A percentile compares a stretch with the other conserved stretches of the same genome.
Conservation (phyloP, 2,888 invertebrate species). For the Amiota mariae region DNA sequence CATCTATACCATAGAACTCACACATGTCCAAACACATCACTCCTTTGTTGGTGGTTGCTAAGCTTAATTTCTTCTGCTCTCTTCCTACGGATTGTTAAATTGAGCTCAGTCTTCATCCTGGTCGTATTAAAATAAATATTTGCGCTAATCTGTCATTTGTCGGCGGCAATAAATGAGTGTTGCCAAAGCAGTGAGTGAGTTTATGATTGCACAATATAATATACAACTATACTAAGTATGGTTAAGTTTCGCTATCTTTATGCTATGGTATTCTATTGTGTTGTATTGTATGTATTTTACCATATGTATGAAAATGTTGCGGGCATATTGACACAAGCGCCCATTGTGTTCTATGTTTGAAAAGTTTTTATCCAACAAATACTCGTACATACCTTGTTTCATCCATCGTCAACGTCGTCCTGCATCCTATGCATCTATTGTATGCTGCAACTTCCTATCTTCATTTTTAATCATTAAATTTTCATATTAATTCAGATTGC, state of each 20-base stretch:
- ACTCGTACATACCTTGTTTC: too few relatives aligned
- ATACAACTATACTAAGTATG: background rate
- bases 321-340: background rate
- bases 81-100: slow-evolving; percentile 37
- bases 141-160: slow-evolving; percentile 66
- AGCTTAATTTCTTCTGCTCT: background rate
- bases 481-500: too few relatives aligned
- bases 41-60: background rate
- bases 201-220: background rate
- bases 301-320: background rate
- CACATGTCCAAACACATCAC: background rate
- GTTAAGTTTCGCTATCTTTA: background rate
- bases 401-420: too few relatives aligned
- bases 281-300: background rate
- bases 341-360: too few relatives aligned
- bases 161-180: slow-evolving; percentile 12
- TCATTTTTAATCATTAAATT: too few relatives aligned
- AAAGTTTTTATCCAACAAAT: too few relatives aligned
- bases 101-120: slow-evolving; percentile 39
- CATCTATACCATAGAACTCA: too few relatives aligned
- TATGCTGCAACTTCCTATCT: too few relatives aligned
- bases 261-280: background rate
- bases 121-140: slow-evolving; percentile 63
- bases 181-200: background rate
- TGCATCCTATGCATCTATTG: too few relatives aligned